Base-by-base conservation (phyloP, 1,140 invertebrate genomes). In the Heliothis subflexa region DNA sequence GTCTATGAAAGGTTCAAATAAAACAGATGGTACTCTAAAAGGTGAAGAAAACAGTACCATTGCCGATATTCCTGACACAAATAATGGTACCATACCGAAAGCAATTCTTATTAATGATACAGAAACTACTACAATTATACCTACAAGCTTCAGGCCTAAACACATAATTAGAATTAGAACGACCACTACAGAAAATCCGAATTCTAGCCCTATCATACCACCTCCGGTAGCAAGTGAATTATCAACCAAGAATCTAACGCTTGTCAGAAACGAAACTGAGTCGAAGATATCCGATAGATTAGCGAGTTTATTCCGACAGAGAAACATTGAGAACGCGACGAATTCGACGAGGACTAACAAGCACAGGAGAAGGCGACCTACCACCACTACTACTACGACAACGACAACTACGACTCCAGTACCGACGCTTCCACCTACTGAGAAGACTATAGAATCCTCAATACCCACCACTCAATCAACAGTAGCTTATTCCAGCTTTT, bases 1-100 rank as follows among this genome's bases (percentile, higher is more conserved):
- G 25, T 95, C 94, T 55, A 89, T 94, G 81, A 94, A 93, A 89
- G 93, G 90, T 25, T 87, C 88, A 76, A 94, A 94, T 82, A 93
- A 90, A 84, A 94, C 92, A 16, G 93, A 94, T 79, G 68, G 49
- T 5, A 61, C 59, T 25, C 25, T 66, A 49, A 85, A 83, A 85
- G 88, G 90, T 52, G 72, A 64, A 11, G 87, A 89, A 21, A 91
- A 93, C 79, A 85, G 81, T 61, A 89, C 87, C 11, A 28, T 82
- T 45, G 66, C 81, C 50, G 84, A 84, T 76, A 79, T 52, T 45
- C 25, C 66, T 12, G 83, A 88, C 33, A 77, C 74, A 55, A 85
- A 78, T 78, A 89, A 88, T 78, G 68, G 71, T 21, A 89, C 85
- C 57, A 87, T 78, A 16, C 84, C 77, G 59, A 86, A 86, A 78